These are phyloP conservation scores for Harpagus bidentatus DNA, from an alignment of 2,113 vertebrate genomes.

Conservation along the genomic window DNA sequence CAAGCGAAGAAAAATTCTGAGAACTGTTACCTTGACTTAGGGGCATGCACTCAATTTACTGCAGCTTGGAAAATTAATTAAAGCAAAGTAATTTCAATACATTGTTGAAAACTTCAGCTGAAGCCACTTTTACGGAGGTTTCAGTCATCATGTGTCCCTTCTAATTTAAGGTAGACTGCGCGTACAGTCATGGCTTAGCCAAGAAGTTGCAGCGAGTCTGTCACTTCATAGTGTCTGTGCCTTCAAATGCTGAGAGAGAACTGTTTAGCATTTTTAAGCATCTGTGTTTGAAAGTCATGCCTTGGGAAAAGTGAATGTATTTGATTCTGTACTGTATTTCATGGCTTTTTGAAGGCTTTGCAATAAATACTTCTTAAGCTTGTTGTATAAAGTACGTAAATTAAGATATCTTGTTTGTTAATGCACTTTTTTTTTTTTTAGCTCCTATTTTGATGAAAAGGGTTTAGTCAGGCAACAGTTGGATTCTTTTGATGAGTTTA, in stretches of 20 bases:
- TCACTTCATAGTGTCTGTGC: not conserved
- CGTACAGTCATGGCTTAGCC: fast-evolving
- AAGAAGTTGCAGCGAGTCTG: not conserved
- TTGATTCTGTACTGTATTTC: not conserved
- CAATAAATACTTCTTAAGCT: not conserved
- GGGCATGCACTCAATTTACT: not conserved
- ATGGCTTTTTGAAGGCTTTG: not conserved
- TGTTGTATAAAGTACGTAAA: not conserved
- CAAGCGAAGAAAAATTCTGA: not conserved
- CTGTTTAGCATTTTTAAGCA: not conserved
- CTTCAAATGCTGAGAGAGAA: not conserved
- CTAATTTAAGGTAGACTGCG: not conserved
- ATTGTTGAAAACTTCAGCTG: not conserved
- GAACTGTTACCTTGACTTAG: not conserved
- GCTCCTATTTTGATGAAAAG: slow-evolving; percentile 98
- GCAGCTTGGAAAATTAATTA: not conserved
- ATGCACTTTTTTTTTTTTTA: slow-evolving; percentile 23
- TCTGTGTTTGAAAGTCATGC: not conserved
- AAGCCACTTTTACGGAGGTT: not conserved
- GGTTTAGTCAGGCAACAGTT: slow-evolving; percentile 95
- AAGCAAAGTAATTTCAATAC: not conserved
- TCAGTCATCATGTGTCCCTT: not conserved
- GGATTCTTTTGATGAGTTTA: slow-evolving; percentile 99
- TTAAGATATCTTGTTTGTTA: not conserved
- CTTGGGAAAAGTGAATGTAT: not conserved